Conservation (phyloP, 2,888 invertebrate genomes). For the Clistopyga incitator region DNA sequence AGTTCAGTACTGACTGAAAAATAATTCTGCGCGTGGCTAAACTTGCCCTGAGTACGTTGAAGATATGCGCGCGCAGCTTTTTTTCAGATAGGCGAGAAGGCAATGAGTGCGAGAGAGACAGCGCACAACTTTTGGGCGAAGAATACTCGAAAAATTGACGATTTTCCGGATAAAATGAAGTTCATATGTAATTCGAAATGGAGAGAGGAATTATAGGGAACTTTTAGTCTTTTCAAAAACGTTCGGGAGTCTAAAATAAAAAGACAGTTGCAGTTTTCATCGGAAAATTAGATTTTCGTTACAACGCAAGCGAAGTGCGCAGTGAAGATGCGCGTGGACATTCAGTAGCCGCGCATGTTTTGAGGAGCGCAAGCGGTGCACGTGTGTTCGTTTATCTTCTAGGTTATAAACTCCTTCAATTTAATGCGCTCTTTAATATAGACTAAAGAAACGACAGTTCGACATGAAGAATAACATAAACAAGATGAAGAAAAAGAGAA, state of each 20-base stretch:
- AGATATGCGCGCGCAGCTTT: slow-evolving; percentile 13
- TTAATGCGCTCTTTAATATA: slow-evolving; percentile 14
- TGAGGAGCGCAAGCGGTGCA: slow-evolving; percentile 27
- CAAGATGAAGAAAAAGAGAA: slow-evolving; percentile 64
- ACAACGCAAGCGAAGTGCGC: slow-evolving; percentile 12
- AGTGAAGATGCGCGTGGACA: slow-evolving; percentile 1
- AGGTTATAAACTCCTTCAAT: slow-evolving; percentile 51
- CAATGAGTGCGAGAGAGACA: not conserved
- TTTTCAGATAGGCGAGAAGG: not conserved
- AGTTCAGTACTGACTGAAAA: slow-evolving; percentile 31
- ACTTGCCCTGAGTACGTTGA: not conserved
- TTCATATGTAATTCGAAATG: too few species aligned
- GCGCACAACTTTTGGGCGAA: not conserved
- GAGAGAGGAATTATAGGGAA: too few species aligned
- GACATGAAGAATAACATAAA: slow-evolving; percentile 21
- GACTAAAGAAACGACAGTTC: slow-evolving; percentile 18
- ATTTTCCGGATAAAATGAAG: not conserved
- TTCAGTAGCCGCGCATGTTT: slow-evolving; percentile 4
- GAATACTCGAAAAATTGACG: not conserved
- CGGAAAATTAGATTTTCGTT: too few species aligned
- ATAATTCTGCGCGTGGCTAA: not conserved
- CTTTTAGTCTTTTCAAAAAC: too few species aligned
- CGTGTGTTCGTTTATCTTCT: slow-evolving; percentile 54
- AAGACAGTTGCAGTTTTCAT: too few species aligned
- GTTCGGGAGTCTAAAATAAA: too few species aligned